These are phyloP conservation scores for Rapana venosa DNA, from an alignment of 2,888 invertebrate genomes.

Conservation along the genomic window DNA sequence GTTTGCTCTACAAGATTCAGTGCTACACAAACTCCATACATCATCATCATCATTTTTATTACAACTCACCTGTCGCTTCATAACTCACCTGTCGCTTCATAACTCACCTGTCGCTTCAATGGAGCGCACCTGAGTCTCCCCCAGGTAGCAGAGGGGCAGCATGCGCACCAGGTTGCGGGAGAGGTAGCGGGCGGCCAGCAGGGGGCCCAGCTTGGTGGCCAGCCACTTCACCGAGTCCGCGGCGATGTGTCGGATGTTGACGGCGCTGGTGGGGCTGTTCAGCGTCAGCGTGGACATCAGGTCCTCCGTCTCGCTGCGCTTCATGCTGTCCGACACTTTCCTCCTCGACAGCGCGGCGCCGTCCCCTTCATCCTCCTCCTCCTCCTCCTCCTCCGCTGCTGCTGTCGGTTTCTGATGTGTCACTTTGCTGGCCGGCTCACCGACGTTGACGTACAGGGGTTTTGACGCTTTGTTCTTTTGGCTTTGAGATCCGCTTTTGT, in stretches of 20 bases:
- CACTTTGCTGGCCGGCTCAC: not conserved
- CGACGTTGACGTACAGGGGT: not conserved
- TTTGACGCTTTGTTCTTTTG: not conserved
- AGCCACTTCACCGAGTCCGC: slow-evolving; percentile 86
- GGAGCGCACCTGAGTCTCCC: slow-evolving; percentile 70
- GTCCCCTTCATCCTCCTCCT: not conserved
- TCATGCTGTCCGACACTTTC: slow-evolving; percentile 55
- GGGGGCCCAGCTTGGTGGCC: slow-evolving; percentile 94
- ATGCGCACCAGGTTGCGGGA: slow-evolving; percentile 94
- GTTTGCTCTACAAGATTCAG: too few relatives aligned
- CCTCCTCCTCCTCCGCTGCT: not conserved
- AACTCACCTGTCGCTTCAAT: slow-evolving; percentile 59
- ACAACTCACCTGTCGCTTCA: too few relatives aligned
- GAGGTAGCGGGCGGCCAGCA: slow-evolving; percentile 92
- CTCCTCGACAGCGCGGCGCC: not conserved
- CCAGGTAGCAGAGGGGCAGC: slow-evolving; percentile 95
- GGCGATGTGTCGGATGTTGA: slow-evolving; percentile 76
- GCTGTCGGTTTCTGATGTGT: not conserved
- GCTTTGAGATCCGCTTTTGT: not conserved
- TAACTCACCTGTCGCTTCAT: slow-evolving; percentile 56
- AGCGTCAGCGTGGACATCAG: slow-evolving; percentile 62
- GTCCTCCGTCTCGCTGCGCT: slow-evolving; percentile 76
- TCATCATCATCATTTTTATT: too few relatives aligned
- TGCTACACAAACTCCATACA: too few relatives aligned
- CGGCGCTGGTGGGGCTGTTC: slow-evolving; percentile 63